A percentile compares a stretch with the other conserved stretches of the same genome.
Evolutionary conservation across 2,113 vertebrate species (phyloP).

Genomic region (Tenrec ecaudatus): DNA sequence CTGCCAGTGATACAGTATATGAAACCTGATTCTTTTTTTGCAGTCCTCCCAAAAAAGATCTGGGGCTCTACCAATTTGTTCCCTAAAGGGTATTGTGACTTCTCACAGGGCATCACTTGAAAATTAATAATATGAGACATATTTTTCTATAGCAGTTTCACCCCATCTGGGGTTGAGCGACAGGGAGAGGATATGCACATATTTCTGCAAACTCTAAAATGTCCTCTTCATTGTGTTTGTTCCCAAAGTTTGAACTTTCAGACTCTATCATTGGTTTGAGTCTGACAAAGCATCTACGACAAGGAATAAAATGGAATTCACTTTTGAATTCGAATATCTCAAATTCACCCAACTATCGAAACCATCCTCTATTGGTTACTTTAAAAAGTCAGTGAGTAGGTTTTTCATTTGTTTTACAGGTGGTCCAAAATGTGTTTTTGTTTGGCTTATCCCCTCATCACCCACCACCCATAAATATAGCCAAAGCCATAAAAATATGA

Average conservation of each 20-base stretch:
- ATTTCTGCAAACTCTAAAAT: neutral
- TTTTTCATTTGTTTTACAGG: conserved; percentile 41
- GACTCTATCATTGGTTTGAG: conserved; percentile 15
- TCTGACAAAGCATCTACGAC: neutral
- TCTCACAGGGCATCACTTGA: conserved; percentile 15
- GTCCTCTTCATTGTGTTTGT: neutral
- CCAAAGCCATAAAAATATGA: conserved; percentile 26
- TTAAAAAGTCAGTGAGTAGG: neutral
- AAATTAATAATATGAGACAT: neutral
- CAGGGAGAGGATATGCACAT: neutral
- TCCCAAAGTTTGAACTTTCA: conserved; percentile 22
- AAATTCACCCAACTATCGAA: neutral
- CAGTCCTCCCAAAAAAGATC: conserved; percentile 4
- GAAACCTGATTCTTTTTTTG: conserved; percentile 15
- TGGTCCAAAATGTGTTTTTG: neutral
- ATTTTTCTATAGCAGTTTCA: conserved; percentile 12
- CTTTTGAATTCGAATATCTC: neutral
- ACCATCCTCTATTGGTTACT: neutral
- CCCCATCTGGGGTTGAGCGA: neutral
- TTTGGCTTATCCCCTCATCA: neutral
- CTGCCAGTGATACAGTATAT: neutral
- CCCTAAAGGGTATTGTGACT: neutral
- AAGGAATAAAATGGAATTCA: conserved; percentile 4
- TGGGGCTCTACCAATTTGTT: conserved; percentile 8
- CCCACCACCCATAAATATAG: neutral